Percentiles rank a stretch among this genome's conserved stretches.
phyloP scores from a whole-genome alignment of 2,888 invertebrate genomes.

The Achlya flavicornis region DNA sequence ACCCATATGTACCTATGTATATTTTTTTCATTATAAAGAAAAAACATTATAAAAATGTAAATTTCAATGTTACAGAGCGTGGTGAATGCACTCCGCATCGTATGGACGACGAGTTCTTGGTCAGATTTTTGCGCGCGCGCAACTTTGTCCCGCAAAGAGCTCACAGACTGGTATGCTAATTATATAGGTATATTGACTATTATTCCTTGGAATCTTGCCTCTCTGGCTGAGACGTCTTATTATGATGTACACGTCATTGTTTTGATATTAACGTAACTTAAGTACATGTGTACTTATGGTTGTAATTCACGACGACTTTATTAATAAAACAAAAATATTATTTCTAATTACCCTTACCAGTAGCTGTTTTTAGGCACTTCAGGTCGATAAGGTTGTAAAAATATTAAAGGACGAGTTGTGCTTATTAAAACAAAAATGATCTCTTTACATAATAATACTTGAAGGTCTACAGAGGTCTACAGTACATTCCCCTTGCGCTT shows the following conservation, averaged over 20 bases:
- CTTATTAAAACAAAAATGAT: too few species aligned
- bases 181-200: neutral
- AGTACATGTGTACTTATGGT: too few species aligned
- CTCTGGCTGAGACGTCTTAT: neutral
- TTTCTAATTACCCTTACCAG: neutral
- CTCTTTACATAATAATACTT: too few species aligned
- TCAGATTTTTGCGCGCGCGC: constrained; percentile 89
- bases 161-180: constrained; percentile 87
- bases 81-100: constrained; percentile 90
- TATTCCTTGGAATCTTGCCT: neutral
- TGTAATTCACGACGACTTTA: too few species aligned
- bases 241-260: too few species aligned
- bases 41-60: constrained; percentile 1
- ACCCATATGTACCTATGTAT: neutral
- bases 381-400: too few species aligned
- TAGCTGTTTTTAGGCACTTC: too few species aligned
- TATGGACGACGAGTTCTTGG: constrained; percentile 89
- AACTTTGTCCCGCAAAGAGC: constrained; percentile 88
- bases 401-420: too few species aligned
- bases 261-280: too few species aligned
- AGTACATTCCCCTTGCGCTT: neutral
- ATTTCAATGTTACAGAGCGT: constrained; percentile 83
- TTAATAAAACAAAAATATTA: too few species aligned
- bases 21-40: too few species aligned
- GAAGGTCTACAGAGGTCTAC: too few species aligned